Base-by-base conservation (phyloP, 2,797 vertebrate species). In the Craterocephalus amniculus region DNA sequence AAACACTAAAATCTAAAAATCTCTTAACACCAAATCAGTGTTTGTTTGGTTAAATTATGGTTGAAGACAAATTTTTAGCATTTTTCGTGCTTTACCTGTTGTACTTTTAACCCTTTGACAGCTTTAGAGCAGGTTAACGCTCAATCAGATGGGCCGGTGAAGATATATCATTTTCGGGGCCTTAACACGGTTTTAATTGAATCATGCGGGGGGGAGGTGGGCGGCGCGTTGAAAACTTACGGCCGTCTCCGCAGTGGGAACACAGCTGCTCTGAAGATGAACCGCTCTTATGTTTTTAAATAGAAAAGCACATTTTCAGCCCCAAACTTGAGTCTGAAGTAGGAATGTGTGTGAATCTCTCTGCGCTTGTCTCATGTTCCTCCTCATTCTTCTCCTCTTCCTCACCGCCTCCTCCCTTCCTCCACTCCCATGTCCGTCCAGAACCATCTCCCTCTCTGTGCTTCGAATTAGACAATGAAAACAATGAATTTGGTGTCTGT, bases 401-500 rank as follows among this genome's bases (percentile, higher is more conserved):
- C 72, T 63, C 63, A 51, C 74, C 13, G 0, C 74, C 70, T 58
- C 71, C 71, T 73, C 73, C 59, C 58, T 62, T 51, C 56, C 66
- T 65, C 59, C 79, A 26, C 74, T 55, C 71, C 63, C 66, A 80
- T 70, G 27, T 76, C 68, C 38, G 67, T 83, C 82, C 69, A 72
- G 76, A 55, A 63, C 52, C 80, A 77, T 80, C 77, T 79, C 79
- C 74, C 73, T 77, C 78, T 71, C 87, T 76, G 84, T 79, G 86
- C 66, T 89, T 88, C 58, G 59, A 90, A 90, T 90, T 89, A 91
- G 91, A 91, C 89, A 92, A 90, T 91, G 88, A 89, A 90, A 91
- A 92, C 91, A 92, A 91, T 91, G 91, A 90, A 84, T 86, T 88
- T 90, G 88, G 91, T 92, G 91, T 92, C 89, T 89, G 84, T 92